A percentile compares a stretch with the other conserved stretches of the same genome.
These are phyloP conservation scores for Lasioglossum pauxillum DNA, from an alignment of 2,888 invertebrate genomes.

Conservation along the genomic window DNA sequence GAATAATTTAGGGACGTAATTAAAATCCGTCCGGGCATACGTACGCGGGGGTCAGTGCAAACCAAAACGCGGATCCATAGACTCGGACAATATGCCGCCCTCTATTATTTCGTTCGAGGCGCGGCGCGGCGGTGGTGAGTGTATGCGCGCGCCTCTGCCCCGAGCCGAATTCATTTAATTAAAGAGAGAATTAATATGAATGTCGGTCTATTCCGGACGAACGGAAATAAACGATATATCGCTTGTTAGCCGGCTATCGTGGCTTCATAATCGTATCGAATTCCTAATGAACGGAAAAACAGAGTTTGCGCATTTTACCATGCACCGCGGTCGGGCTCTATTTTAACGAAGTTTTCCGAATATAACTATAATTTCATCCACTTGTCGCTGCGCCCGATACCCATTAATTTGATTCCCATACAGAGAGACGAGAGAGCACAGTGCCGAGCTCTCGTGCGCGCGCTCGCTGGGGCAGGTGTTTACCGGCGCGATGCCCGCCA, in stretches of 20 bases:
- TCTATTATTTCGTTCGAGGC: slow-evolving; percentile 45
- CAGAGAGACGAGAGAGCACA: slow-evolving; percentile 48
- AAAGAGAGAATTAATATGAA: slow-evolving; percentile 65
- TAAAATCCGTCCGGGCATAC: slow-evolving; percentile 45
- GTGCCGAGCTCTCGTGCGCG: background rate
- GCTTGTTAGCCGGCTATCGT: slow-evolving; percentile 62
- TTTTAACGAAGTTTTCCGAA: slow-evolving; percentile 56
- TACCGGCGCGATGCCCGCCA: slow-evolving; percentile 17
- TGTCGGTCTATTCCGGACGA: slow-evolving; percentile 35
- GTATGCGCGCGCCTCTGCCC: background rate
- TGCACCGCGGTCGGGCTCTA: slow-evolving; percentile 17
- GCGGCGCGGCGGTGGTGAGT: background rate
- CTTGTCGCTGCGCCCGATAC: slow-evolving; percentile 39
- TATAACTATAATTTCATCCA: slow-evolving; percentile 61
- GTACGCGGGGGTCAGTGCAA: background rate
- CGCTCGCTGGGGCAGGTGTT: background rate
- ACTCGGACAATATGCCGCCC: slow-evolving; percentile 27
- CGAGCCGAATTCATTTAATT: slow-evolving; percentile 65
- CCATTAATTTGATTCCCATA: slow-evolving; percentile 62
- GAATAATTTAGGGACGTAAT: slow-evolving; percentile 63
- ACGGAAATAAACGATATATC: slow-evolving; percentile 67
- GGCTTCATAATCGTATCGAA: slow-evolving; percentile 57
- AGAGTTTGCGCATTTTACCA: slow-evolving; percentile 50
- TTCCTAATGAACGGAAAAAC: slow-evolving; percentile 70
- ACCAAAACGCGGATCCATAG: background rate